Conservation (phyloP, 2,888 invertebrate species). For the Callyntrura guangdongensis region DNA sequence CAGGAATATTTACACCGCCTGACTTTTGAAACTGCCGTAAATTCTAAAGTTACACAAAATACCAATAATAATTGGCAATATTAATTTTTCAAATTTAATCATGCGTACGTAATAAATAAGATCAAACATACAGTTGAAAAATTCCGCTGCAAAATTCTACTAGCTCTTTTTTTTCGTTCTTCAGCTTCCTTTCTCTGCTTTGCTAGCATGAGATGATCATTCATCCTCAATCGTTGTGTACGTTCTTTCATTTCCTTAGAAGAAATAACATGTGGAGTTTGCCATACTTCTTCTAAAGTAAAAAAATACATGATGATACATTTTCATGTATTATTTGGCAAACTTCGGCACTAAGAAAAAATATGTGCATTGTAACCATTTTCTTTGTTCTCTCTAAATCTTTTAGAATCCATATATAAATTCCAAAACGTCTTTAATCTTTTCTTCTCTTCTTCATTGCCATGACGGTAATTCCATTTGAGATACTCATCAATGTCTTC, state of each 20-base stretch:
- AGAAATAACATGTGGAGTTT: constrained; percentile 43
- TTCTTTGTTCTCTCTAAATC: constrained; percentile 21
- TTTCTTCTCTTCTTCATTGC: neutral
- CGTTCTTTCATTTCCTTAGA: constrained; percentile 60
- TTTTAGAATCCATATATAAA: neutral
- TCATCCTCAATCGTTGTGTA: constrained; percentile 31
- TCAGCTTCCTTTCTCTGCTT: constrained; percentile 38
- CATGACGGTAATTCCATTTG: neutral
- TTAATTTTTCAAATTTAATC: neutral
- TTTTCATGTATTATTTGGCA: too few relatives aligned
- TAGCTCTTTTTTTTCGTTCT: constrained; percentile 21
- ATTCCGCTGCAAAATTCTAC: constrained; percentile 6
- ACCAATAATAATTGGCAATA: neutral
- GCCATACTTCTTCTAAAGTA: neutral
- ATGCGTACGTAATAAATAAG: neutral
- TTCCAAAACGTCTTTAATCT: constrained; percentile 21
- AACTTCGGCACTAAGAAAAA: neutral
- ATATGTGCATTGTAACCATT: neutral
- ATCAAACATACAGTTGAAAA: constrained; percentile 49
- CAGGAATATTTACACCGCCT: constrained; percentile 53
- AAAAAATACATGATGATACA: neutral
- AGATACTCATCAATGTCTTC: constrained; percentile 37
- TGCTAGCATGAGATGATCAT: neutral
- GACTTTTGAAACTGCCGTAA: constrained; percentile 41
- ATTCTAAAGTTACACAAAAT: constrained; percentile 47